Conservation (phyloP, 1,140 invertebrate genomes). For the Pollicipes pollicipes region DNA sequence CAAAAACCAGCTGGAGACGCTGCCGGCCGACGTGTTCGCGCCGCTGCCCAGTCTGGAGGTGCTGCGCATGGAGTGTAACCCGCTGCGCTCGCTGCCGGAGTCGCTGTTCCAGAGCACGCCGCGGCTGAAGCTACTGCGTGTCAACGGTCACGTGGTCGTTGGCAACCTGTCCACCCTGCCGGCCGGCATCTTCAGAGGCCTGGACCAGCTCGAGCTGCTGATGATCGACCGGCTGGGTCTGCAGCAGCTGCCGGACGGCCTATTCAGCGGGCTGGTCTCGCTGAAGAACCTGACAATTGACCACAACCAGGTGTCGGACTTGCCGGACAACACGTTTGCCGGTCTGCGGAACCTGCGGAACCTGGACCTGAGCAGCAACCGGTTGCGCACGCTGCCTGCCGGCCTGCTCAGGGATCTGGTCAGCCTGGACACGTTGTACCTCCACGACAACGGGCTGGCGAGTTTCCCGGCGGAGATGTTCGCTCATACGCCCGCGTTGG, state of each 20-base stretch:
- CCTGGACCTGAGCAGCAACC: conserved; percentile 37
- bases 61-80: conserved; percentile 9
- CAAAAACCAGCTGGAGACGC: conserved; percentile 28
- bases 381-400: conserved; percentile 23
- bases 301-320: conserved; percentile 25
- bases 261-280: conserved; percentile 34
- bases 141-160: conserved; percentile 2
- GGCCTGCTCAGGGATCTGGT: conserved; percentile 13
- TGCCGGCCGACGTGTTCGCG: conserved; percentile 39
- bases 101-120: not conserved
- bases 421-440: conserved; percentile 32
- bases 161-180: not conserved
- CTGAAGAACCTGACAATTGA: conserved; percentile 29
- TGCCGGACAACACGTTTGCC: conserved; percentile 37
- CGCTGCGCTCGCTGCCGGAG: not conserved
- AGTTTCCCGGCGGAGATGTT: conserved; percentile 17
- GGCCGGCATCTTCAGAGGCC: not conserved
- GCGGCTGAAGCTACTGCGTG: not conserved
- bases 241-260: conserved; percentile 28
- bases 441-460: conserved; percentile 36
- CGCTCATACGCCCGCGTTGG: conserved; percentile 23
- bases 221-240: not conserved
- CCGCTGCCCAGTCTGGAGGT: conserved; percentile 32
- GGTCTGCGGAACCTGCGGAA: conserved; percentile 34
- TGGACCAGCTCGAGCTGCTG: not conserved